Conservation (phyloP, 2,797 vertebrate genomes). For the Coilia nasus region DNA sequence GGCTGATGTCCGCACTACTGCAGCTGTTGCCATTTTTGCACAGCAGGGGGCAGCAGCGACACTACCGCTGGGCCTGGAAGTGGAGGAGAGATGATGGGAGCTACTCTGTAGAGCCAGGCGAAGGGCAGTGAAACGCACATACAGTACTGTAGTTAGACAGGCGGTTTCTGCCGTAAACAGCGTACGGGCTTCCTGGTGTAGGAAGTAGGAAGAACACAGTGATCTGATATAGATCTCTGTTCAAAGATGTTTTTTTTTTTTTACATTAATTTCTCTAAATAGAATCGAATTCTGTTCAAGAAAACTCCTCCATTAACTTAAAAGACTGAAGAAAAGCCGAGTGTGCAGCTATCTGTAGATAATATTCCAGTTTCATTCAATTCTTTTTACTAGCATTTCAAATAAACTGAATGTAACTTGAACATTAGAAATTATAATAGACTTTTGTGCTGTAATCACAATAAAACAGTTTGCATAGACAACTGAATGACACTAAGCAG, state of each 20-base stretch:
- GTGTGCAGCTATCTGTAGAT: neutral
- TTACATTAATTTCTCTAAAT: neutral
- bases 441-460: neutral
- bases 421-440: too few species aligned
- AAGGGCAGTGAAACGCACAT: slow-evolving; percentile 39
- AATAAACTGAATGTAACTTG: neutral
- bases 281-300: neutral
- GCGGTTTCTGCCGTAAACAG: slow-evolving; percentile 53
- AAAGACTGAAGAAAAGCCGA: neutral
- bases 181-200: slow-evolving; percentile 60
- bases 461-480: neutral
- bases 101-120: neutral
- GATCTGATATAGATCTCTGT: neutral
- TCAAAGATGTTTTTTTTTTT: neutral
- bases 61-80: slow-evolving; percentile 40
- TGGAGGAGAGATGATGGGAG: neutral
- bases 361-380: neutral
- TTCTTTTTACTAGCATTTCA: neutral
- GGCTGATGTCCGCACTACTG: slow-evolving; percentile 36
- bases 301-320: neutral
- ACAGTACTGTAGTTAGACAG: slow-evolving; percentile 64
- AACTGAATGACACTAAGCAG: neutral
- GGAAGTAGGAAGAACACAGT: slow-evolving; percentile 40
- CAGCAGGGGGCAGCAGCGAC: slow-evolving; percentile 51
- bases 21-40: slow-evolving; percentile 46